Percentiles rank a stretch among this genome's conserved stretches.
These are phyloP conservation scores for Cerceris ruficornis DNA, from an alignment of 2,888 invertebrate genomes.

Conservation along the genomic window DNA sequence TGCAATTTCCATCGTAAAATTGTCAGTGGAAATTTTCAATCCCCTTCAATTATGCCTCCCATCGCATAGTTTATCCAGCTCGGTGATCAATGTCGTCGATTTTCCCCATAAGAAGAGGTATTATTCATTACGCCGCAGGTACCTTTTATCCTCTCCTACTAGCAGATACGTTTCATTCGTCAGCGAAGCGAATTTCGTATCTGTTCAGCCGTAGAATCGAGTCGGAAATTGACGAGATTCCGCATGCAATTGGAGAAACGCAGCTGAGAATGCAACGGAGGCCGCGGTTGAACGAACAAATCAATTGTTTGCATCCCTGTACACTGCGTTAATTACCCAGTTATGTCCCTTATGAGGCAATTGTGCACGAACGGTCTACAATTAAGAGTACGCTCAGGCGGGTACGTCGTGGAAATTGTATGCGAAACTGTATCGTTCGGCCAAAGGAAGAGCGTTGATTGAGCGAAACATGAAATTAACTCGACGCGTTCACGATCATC, in stretches of 20 bases:
- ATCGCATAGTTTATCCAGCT: conserved; percentile 36
- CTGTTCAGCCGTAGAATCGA: neutral
- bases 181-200: conserved; percentile 24
- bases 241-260: conserved; percentile 29
- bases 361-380: conserved; percentile 11
- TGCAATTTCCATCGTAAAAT: neutral
- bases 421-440: conserved; percentile 1
- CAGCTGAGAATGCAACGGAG: conserved; percentile 16
- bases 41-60: conserved; percentile 11
- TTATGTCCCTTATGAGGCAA: conserved; percentile 35
- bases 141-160: conserved; percentile 28
- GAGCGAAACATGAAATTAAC: neutral
- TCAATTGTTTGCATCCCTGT: conserved; percentile 46
- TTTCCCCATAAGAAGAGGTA: conserved; percentile 43
- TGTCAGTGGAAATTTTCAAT: conserved; percentile 27
- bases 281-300: conserved; percentile 27
- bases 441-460: conserved; percentile 4
- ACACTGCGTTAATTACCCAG: conserved; percentile 41
- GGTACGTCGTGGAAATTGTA: neutral
- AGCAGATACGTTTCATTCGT: conserved; percentile 29
- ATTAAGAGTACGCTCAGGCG: conserved; percentile 28
- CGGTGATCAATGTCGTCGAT: conserved; percentile 40
- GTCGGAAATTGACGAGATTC: conserved; percentile 37
- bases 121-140: conserved; percentile 39
- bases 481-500: neutral